These are phyloP conservation scores for Lutjanus argentimaculatus DNA, from an alignment of 2,797 vertebrate genomes.

Conservation along the genomic window DNA sequence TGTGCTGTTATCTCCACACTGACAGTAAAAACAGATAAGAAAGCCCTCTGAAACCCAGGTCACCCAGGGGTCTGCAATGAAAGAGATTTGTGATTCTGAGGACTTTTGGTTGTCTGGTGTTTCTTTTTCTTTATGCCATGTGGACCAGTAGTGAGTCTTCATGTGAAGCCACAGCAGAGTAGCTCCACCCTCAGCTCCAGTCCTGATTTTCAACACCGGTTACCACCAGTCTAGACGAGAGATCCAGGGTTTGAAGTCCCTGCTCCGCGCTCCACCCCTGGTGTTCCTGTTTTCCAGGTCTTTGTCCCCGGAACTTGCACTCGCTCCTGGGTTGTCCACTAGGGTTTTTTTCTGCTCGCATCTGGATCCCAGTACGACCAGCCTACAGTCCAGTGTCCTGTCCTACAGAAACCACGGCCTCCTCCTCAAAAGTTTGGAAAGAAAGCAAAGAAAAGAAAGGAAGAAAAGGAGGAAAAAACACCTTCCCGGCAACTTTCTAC, in stretches of 20 bases:
- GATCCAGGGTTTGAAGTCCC: slow-evolving; percentile 43
- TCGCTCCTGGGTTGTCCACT: slow-evolving; percentile 72
- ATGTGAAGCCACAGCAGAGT: slow-evolving; percentile 13
- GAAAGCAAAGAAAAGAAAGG: slow-evolving; percentile 24
- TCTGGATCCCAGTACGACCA: slow-evolving; percentile 77
- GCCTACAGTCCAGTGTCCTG: slow-evolving; percentile 54
- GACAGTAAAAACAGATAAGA: slow-evolving; percentile 53
- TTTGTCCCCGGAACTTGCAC: slow-evolving; percentile 85
- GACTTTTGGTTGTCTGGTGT: slow-evolving; percentile 20
- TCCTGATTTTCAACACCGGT: slow-evolving; percentile 71
- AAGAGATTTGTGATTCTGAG: slow-evolving; percentile 36
- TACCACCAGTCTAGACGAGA: slow-evolving; percentile 36
- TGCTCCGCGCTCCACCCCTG: slow-evolving; percentile 83
- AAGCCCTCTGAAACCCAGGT: slow-evolving; percentile 15
- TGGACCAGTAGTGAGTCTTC: slow-evolving; percentile 5
- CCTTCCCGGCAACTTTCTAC: slow-evolving; percentile 16
- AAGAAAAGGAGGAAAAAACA: slow-evolving; percentile 26
- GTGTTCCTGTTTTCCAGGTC: slow-evolving; percentile 83
- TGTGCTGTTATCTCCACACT: slow-evolving; percentile 44
- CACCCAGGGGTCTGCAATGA: slow-evolving; percentile 29
- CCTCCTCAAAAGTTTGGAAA: slow-evolving; percentile 20
- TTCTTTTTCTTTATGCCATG: slow-evolving; percentile 13
- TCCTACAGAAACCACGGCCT: slow-evolving; percentile 50
- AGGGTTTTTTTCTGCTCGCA: slow-evolving; percentile 70
- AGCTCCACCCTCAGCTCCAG: slow-evolving; percentile 70